Conservation (phyloP, 1,140 invertebrate genomes). For the Zaprionus nigranus region DNA sequence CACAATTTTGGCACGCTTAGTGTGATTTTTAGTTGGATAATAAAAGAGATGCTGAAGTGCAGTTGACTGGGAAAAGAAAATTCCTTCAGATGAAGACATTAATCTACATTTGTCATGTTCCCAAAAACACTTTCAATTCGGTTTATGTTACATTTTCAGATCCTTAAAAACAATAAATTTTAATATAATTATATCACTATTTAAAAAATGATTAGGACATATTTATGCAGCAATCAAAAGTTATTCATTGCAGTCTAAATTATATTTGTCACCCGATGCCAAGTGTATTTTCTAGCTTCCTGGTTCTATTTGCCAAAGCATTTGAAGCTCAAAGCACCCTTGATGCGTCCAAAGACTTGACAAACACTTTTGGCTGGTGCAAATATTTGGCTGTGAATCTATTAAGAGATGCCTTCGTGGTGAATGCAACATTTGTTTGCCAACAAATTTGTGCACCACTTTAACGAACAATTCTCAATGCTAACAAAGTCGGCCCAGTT, state of each 20-base stretch:
- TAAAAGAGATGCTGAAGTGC: not conserved
- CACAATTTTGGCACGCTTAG: not conserved
- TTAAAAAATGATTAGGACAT: too few relatives aligned
- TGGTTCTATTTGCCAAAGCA: not conserved
- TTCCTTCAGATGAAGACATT: not conserved
- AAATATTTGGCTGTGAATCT: slow-evolving; percentile 68
- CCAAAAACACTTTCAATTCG: not conserved
- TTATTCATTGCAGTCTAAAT: too few relatives aligned
- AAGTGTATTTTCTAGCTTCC: not conserved
- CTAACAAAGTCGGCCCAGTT: slow-evolving; percentile 61
- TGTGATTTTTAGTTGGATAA: slow-evolving; percentile 10
- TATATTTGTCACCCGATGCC: not conserved
- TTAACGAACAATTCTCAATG: slow-evolving; percentile 76
- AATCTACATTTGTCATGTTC: not conserved
- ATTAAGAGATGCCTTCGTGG: slow-evolving; percentile 47
- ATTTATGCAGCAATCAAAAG: too few relatives aligned
- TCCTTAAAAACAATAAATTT: too few relatives aligned
- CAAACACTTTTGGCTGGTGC: slow-evolving; percentile 30
- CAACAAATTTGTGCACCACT: slow-evolving; percentile 76
- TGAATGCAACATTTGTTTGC: slow-evolving; percentile 61
- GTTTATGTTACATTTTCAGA: too few relatives aligned
- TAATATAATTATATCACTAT: too few relatives aligned
- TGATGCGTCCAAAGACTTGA: slow-evolving; percentile 9
- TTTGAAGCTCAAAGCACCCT: not conserved
- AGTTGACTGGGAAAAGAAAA: not conserved